phyloP scores from a whole-genome alignment of 2,113 vertebrate species.

The Oreochromis spilurus region DNA sequence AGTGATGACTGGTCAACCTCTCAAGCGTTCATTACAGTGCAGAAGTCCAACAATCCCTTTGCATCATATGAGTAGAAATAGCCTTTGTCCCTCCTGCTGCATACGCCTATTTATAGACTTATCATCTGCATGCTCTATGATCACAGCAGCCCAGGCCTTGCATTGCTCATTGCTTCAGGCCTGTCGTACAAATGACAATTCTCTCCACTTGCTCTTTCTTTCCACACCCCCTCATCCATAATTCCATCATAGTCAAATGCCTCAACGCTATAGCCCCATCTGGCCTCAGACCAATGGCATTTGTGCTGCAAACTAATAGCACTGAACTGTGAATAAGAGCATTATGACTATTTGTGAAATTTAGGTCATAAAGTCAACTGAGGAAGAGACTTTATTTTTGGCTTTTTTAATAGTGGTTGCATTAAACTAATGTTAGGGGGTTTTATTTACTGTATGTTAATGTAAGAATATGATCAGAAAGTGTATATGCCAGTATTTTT shows the following conservation, averaged over 20 bases:
- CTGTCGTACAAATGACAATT: constrained; percentile 36
- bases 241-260: background rate
- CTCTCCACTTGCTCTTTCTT: background rate
- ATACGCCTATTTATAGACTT: constrained; percentile 63
- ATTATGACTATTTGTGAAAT: background rate
- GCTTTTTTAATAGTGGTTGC: background rate
- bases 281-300: background rate
- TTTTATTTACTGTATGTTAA: background rate
- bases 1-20: background rate
- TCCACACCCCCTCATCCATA: background rate
- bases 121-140: constrained; percentile 62
- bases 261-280: background rate
- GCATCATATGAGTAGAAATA: constrained; percentile 41
- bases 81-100: constrained; percentile 44
- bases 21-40: background rate
- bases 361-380: background rate
- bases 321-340: background rate
- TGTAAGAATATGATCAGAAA: background rate
- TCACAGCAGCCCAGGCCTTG: constrained; percentile 52
- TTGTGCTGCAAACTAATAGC: background rate
- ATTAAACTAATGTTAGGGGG: background rate
- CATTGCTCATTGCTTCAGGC: constrained; percentile 33
- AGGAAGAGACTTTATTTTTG: background rate
- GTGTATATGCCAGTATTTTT: background rate
- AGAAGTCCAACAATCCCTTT: constrained; percentile 5